Conservation (phyloP, 2,888 invertebrate species). For the Pinctada fucata region DNA sequence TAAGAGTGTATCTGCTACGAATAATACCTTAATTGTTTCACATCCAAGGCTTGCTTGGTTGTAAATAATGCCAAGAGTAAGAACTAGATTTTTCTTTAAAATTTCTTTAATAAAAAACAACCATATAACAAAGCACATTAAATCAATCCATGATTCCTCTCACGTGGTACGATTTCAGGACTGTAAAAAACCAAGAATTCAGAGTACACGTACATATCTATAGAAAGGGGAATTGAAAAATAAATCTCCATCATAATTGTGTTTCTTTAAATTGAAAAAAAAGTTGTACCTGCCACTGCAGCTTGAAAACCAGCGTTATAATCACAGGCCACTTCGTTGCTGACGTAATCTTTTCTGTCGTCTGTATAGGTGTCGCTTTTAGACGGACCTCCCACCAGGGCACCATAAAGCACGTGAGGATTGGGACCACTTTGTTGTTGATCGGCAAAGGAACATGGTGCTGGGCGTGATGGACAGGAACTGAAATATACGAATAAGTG, state of each 20-base stretch:
- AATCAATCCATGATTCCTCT: background rate
- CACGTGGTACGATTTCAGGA: background rate
- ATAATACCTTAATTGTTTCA: no score
- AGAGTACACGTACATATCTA: no score
- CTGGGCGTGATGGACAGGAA: constrained; percentile 65
- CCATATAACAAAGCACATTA: no score
- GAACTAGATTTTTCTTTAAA: no score
- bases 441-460: constrained; percentile 65
- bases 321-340: constrained; percentile 69
- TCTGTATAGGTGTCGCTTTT: constrained; percentile 61
- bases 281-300: constrained; percentile 63
- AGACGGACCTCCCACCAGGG: constrained; percentile 70
- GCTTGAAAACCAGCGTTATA: constrained; percentile 72
- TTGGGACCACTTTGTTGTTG: constrained; percentile 59
- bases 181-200: background rate
- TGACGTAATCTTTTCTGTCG: constrained; percentile 61
- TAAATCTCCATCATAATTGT: no score
- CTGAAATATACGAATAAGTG: constrained; percentile 38
- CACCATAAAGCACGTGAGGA: constrained; percentile 67
- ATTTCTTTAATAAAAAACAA: no score
- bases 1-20: no score
- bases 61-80: no score
- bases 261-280: no score
- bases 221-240: no score
- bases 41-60: no score